These are phyloP conservation scores for Daubentonia madagascariensis DNA, from an alignment of 2,113 vertebrate species.

Conservation along the genomic window DNA sequence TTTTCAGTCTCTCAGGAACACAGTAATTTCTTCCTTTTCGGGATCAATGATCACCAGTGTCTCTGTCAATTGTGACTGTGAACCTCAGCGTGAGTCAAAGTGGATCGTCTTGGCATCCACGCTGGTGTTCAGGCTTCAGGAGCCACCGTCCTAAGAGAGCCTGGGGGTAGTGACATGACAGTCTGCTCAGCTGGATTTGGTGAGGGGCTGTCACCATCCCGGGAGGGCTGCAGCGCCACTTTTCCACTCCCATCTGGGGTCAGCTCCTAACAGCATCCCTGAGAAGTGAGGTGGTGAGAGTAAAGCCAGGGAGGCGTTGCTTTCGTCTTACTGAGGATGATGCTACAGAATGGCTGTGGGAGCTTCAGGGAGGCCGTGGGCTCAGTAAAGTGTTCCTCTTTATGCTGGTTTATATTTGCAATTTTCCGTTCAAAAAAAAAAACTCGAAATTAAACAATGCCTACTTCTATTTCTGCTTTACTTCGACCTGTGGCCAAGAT, in stretches of 20 bases:
- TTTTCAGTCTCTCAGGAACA: rapidly evolving
- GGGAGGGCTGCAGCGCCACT: rapidly evolving
- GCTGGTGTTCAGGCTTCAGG: rapidly evolving
- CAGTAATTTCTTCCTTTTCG: neutral
- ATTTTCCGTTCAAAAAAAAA: neutral
- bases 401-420: neutral
- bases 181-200: neutral
- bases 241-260: neutral
- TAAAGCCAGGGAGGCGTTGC: neutral
- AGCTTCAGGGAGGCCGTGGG: rapidly evolving
- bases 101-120: rapidly evolving
- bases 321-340: neutral
- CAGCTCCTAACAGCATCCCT: neutral
- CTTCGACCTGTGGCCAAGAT: neutral
- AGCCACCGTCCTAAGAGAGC: neutral
- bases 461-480: neutral
- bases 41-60: neutral
- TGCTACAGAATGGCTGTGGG: rapidly evolving
- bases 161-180: rapidly evolving
- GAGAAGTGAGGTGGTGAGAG: rapidly evolving
- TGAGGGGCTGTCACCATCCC: rapidly evolving
- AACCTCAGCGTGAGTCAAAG: neutral
- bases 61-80: neutral
- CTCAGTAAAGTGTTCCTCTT: rapidly evolving
- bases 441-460: neutral